A percentile compares a stretch with the other conserved stretches of the same genome.
Evolutionary conservation across 1,140 invertebrate species (phyloP).

Genomic region (Drosophila ananassae): DNA sequence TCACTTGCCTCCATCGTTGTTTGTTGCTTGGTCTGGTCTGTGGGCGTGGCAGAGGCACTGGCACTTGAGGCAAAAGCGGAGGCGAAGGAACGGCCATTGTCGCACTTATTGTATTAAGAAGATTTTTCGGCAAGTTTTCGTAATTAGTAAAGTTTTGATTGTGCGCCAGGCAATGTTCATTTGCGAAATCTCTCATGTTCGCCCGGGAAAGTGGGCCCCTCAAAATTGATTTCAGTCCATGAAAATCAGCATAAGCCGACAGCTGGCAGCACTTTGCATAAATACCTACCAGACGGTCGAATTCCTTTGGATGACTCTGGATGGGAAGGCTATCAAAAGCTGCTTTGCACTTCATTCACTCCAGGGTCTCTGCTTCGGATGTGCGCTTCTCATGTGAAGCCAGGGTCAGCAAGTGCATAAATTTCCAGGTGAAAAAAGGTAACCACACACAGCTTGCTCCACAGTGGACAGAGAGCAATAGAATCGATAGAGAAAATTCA

Average conservation of each 20-base stretch:
- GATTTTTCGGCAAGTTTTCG: conserved; percentile 80
- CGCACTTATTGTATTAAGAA: conserved; percentile 78
- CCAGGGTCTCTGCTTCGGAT: conserved; percentile 1
- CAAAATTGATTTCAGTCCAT: conserved; percentile 68
- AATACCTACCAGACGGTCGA: conserved; percentile 28
- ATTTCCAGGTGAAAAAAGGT: conserved; percentile 40
- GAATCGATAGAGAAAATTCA: conserved; percentile 22
- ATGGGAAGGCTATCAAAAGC: conserved; percentile 57
- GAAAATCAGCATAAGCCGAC: conserved; percentile 71
- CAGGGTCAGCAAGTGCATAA: conserved; percentile 68
- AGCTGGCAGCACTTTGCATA: conserved; percentile 72
- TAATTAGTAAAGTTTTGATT: conserved; percentile 83
- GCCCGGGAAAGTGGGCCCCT: conserved; percentile 12
- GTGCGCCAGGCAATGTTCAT: conserved; percentile 59
- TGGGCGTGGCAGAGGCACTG: conserved; percentile 7
- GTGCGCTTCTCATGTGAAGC: conserved; percentile 32
- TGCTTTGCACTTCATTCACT: conserved; percentile 71
- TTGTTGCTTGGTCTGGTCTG: conserved; percentile 4
- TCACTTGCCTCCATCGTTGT: conserved; percentile 61
- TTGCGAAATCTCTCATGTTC: conserved; percentile 50
- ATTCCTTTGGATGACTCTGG: conserved; percentile 22
- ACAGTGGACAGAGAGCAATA: neutral
- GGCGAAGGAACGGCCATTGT: conserved; percentile 24
- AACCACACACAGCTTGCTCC: conserved; percentile 5
- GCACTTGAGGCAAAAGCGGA: neutral